Base-by-base conservation (phyloP, 2,113 vertebrate species). In the Hydropotes inermis region DNA sequence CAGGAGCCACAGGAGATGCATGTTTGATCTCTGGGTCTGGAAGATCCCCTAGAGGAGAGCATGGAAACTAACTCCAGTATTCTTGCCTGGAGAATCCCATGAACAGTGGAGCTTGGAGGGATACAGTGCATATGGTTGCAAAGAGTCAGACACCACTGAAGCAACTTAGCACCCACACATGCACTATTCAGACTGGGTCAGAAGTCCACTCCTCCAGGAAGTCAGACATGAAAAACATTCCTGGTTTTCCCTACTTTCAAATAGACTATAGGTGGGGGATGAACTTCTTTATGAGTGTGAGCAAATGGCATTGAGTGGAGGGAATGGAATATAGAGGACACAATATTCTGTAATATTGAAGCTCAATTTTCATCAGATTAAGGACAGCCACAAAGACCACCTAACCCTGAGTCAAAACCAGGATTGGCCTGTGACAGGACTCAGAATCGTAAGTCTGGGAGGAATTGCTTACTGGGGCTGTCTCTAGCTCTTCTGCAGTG, bases 191-290 rank as follows among this genome's bases (percentile, higher is more conserved):
- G 36, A 74, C 70, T 43, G 36, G 70, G 70, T 74, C 70, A 74
- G 0, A 74, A 43, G 10, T 39, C 36, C 19, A 11, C 19, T 43
- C 0, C 10, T 74, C 0, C 11, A 74, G 0, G 36, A 70, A 21
- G 64, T 6, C 0, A 0, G n/a, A 36, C 64, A 23, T 36, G n/a
- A 70, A 23, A 6, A 19, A 25, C 12, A 74, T 21, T 23, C 5
- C 70, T 0, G 0, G 36, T 74, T 74, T 74, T 14, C 21, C 21
- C 21, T 74, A 25, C 11, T 74, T 43, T 43, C 36, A 14, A 14
- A 25, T 13, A 2, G 12, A 74, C 23, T 43, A 25, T 21, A 43
- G 11, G 0, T 74, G 21, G 0, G 12, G 70, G 0, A 23, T 43
- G 70, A 0, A 23, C 9, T 70, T 74, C 70, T 74, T 74, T 43